A percentile compares a stretch with the other conserved stretches of the same genome.
Evolutionary conservation across 2,888 invertebrate genomes (phyloP).

Genomic region (Chrysomela aeneicollis): DNA sequence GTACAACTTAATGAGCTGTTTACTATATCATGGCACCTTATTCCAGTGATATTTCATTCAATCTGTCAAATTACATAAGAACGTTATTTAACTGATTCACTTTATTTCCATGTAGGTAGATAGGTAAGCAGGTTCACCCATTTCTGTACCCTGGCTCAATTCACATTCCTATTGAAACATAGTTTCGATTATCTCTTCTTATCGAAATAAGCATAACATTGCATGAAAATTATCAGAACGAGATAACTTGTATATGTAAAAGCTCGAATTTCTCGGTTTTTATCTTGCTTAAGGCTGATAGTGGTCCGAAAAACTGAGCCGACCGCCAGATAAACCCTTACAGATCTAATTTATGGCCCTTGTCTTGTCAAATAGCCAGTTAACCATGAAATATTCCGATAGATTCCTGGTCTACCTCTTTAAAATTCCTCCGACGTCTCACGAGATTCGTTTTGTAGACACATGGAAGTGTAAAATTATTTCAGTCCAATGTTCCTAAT

Average conservation of each 20-base stretch:
- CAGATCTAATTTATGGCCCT: slow-evolving; percentile 16
- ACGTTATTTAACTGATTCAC: too few species aligned
- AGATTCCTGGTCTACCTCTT: slow-evolving; percentile 41
- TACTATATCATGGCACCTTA: too few species aligned
- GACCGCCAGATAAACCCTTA: slow-evolving; percentile 14
- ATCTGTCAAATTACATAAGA: too few species aligned
- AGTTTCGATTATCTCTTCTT: too few species aligned
- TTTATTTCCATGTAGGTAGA: too few species aligned
- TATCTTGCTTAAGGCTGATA: background rate
- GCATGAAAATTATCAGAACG: background rate
- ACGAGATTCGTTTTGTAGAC: slow-evolving; percentile 47
- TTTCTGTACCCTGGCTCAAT: too few species aligned
- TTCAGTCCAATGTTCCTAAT: slow-evolving; percentile 50
- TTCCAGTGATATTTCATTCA: too few species aligned
- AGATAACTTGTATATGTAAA: background rate
- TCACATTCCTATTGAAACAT: too few species aligned
- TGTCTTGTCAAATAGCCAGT: slow-evolving; percentile 9
- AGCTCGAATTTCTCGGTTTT: background rate
- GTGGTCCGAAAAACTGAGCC: background rate
- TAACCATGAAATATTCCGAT: slow-evolving; percentile 26
- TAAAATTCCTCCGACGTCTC: slow-evolving; percentile 43
- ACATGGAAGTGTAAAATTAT: slow-evolving; percentile 53
- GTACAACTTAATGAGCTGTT: too few species aligned
- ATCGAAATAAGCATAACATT: too few species aligned
- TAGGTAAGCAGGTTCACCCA: too few species aligned